Conservation (phyloP, 2,113 vertebrate species). For the Nothoprocta perdicaria region DNA sequence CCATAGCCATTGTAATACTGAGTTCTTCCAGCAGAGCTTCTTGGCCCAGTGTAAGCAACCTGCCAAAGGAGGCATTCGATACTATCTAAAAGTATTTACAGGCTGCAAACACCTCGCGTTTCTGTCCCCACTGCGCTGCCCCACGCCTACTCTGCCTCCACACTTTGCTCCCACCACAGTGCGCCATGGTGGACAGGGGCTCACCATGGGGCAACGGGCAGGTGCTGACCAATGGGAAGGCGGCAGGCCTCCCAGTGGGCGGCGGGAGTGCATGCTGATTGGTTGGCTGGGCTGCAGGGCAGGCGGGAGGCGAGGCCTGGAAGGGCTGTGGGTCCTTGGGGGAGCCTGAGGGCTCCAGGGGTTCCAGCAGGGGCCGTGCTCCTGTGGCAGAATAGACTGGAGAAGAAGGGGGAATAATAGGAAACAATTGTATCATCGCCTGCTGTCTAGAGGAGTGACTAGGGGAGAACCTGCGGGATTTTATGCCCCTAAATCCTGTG, state of each 20-base stretch:
- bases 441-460: background rate
- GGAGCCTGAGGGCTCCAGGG: too few relatives aligned
- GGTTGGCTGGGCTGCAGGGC: background rate
- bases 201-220: too few relatives aligned
- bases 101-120: background rate
- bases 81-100: background rate
- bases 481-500: background rate
- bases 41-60: background rate
- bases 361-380: fast-evolving
- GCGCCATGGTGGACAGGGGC: background rate
- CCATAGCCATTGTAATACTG: background rate
- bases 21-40: background rate
- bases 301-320: too few relatives aligned
- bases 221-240: background rate
- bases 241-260: background rate
- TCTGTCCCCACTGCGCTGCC: background rate
- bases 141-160: background rate
- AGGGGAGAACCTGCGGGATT: background rate
- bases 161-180: background rate
- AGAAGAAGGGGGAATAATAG: background rate
- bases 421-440: fast-evolving
- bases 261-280: background rate
- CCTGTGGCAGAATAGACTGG: background rate
- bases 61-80: background rate
- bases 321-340: background rate